A percentile compares a stretch with the other conserved stretches of the same genome.
These are phyloP conservation scores for Drosophila mayaguana DNA, from an alignment of 2,888 invertebrate species.

Conservation along the genomic window DNA sequence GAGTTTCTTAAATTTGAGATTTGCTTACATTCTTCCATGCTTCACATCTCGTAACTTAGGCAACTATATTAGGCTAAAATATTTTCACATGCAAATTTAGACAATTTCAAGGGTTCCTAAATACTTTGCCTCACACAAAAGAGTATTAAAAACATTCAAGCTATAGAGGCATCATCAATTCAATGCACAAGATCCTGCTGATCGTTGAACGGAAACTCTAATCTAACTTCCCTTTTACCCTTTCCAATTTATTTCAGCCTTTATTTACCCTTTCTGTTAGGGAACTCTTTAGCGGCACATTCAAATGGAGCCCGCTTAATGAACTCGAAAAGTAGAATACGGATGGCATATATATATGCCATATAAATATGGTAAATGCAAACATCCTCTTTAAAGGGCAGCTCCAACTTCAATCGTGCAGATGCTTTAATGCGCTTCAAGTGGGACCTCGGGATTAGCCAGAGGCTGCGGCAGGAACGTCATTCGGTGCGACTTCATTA, in stretches of 20 bases:
- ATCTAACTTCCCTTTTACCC: constrained; percentile 12
- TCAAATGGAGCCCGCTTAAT: constrained; percentile 47
- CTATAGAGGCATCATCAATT: neutral
- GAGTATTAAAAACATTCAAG: neutral
- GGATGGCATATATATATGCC: constrained; percentile 29
- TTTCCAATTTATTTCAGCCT: constrained; percentile 1
- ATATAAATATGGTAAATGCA: constrained; percentile 58
- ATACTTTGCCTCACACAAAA: no score
- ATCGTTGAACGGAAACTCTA: constrained; percentile 14
- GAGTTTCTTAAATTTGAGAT: no score
- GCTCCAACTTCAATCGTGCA: constrained; percentile 29
- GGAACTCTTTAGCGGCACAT: constrained; percentile 26
- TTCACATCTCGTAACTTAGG: no score
- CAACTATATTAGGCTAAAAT: no score
- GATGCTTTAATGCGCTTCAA: constrained; percentile 43
- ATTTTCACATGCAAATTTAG: no score
- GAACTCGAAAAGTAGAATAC: constrained; percentile 38
- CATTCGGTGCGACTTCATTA: constrained; percentile 53
- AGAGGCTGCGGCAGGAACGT: constrained; percentile 11
- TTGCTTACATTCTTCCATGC: no score
- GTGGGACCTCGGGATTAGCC: constrained; percentile 32
- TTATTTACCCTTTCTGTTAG: constrained; percentile 3
- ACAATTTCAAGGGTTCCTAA: no score
- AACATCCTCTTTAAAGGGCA: constrained; percentile 63
- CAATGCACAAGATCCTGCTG: neutral